phyloP scores from a whole-genome alignment of 1,140 invertebrate species.

The Drosophila yakuba region DNA sequence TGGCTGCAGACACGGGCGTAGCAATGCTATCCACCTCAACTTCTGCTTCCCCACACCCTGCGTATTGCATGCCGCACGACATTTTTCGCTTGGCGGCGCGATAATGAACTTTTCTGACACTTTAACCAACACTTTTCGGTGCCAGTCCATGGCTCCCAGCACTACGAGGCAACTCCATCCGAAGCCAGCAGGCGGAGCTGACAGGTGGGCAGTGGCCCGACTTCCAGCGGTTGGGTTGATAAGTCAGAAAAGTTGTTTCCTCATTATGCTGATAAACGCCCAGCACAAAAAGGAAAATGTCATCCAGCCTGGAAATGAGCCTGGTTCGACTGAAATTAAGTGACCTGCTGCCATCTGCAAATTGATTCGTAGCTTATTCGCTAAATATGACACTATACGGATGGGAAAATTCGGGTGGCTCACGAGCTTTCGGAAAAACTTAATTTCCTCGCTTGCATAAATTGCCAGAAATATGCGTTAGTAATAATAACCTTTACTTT shows the following conservation, averaged over 20 bases:
- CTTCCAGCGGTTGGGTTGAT: conserved; percentile 70
- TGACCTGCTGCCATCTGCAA: conserved; percentile 59
- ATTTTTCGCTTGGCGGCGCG: conserved; percentile 73
- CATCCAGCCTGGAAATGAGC: conserved; percentile 18
- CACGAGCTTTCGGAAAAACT: neutral
- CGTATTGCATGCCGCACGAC: conserved; percentile 77
- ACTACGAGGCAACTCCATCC: conserved; percentile 20
- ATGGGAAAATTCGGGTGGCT: conserved; percentile 10
- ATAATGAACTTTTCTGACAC: conserved; percentile 82
- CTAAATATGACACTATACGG: conserved; percentile 67
- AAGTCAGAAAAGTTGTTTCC: conserved; percentile 80
- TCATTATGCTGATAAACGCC: conserved; percentile 81
- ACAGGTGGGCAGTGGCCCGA: conserved; percentile 55
- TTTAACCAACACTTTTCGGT: conserved; percentile 78
- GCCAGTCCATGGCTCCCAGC: conserved; percentile 40
- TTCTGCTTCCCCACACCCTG: conserved; percentile 22
- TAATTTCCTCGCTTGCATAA: too few relatives aligned
- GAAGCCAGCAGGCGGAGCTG: conserved; percentile 49
- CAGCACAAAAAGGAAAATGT: conserved; percentile 34
- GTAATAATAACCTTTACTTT: too few relatives aligned
- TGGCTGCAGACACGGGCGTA: conserved; percentile 70
- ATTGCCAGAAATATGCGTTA: too few relatives aligned
- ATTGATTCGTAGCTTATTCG: conserved; percentile 77
- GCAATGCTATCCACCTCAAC: conserved; percentile 43
- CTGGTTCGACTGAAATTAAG: conserved; percentile 20